phyloP scores from a whole-genome alignment of 1,140 invertebrate species.

The Hetaerina americana region DNA sequence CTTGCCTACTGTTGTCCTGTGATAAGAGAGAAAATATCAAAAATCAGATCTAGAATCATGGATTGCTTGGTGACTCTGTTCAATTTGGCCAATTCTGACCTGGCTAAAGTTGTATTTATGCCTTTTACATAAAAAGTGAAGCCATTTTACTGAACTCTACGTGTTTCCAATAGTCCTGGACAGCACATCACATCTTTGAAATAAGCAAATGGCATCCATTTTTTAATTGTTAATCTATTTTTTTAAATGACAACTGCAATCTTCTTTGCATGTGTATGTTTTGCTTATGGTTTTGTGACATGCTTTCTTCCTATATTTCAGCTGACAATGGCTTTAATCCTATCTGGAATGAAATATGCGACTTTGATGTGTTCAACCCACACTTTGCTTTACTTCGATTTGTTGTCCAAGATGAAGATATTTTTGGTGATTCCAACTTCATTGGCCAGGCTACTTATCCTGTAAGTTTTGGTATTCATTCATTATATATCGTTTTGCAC shows the following conservation, averaged over 20 bases:
- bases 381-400: slow-evolving; percentile 84
- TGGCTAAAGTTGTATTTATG: too few relatives aligned
- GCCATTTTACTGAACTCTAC: too few relatives aligned
- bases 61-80: too few relatives aligned
- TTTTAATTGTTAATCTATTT: slow-evolving; percentile 3
- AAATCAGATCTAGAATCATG: too few relatives aligned
- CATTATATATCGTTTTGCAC: background rate
- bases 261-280: slow-evolving; percentile 1
- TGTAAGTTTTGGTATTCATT: slow-evolving; percentile 30
- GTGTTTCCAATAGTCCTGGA: too few relatives aligned
- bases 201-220: slow-evolving; percentile 8
- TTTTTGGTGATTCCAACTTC: slow-evolving; percentile 95
- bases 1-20: too few relatives aligned
- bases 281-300: too few relatives aligned
- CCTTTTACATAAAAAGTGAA: too few relatives aligned
- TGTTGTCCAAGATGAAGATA: slow-evolving; percentile 91
- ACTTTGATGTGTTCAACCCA: slow-evolving; percentile 80
- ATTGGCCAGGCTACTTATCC: slow-evolving; percentile 94
- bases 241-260: background rate
- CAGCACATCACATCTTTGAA: background rate
- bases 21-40: too few relatives aligned
- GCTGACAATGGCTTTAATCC: slow-evolving; percentile 96
- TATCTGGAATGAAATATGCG: slow-evolving; percentile 76
- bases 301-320: too few relatives aligned
- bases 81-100: too few relatives aligned